Evolutionary conservation across 2,797 vertebrate species (phyloP), one percentile per base, ranked within the genome.

Genomic region (Tragelaphus oryx): DNA sequence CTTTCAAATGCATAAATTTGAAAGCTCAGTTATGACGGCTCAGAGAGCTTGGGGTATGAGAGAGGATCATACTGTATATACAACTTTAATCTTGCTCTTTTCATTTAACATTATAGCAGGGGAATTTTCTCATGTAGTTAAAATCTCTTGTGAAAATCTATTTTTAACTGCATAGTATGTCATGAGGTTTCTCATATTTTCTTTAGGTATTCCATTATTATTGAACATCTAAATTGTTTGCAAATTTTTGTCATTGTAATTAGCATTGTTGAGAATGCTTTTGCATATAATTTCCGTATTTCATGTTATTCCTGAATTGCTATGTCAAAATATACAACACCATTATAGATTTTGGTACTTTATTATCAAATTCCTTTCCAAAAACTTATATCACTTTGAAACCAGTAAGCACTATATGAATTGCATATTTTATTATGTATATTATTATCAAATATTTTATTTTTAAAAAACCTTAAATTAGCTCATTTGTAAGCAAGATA

Each of bases 241-340:
- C 24, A 85, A 68, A 55, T 88, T 95, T 94, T 94, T 37, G 89
- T 90, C 96, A 91, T 62, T 89, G 12, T 82, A 76, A 74, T 33
- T 85, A 90, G 28, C 59, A 46, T 18, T 94, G 46, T 16, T 75
- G 55, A 59, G 50, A 93, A 74, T 20, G 46, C 17, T 20, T 92
- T 93, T 95, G 41, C 30, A 88, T 89, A 37, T 8, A 87, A 78
- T 91, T 96, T 80, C 48, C 20, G 5, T 9, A 88, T 89, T 88
- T 93, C 12, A 33, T 60, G 48, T 93, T 94, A 10, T 89, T 89
- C 13, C 18, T 90, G 74, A 86, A 55, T 74, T 78, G 82, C 26
- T 85, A 1, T 87, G 80, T 41, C 85, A 94, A 87, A 86, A n/a
- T 87, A 57, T 50, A 16, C 44, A 83, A 65, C 1, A 62, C 26